Conservation (phyloP, 2,113 vertebrate genomes). For the Aleadryas rufinucha region DNA sequence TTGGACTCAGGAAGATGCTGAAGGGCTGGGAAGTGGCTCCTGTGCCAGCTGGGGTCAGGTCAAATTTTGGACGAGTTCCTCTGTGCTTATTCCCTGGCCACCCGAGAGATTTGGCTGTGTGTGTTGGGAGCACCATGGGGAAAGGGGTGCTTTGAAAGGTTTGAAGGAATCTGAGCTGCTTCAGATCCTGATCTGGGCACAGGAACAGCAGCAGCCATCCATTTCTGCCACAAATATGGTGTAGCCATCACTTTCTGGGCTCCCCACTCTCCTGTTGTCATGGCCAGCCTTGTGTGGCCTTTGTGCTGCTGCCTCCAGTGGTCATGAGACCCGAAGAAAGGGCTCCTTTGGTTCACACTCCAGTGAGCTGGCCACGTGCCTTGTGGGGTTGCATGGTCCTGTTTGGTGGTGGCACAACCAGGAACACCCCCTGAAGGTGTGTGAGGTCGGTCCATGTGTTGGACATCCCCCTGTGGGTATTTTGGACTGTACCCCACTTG, state of each 20-base stretch:
- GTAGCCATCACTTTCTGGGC: neutral
- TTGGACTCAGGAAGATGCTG: neutral
- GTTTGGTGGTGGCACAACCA: neutral
- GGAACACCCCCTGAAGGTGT: neutral
- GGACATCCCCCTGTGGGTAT: neutral
- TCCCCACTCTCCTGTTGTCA: neutral
- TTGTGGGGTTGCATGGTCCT: neutral
- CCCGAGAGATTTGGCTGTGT: rapidly evolving
- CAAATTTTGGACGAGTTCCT: neutral
- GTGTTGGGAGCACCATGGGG: rapidly evolving
- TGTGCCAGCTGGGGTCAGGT: neutral
- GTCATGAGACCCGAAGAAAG: rapidly evolving
- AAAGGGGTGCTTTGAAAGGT: too few relatives aligned
- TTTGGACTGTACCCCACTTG: neutral
- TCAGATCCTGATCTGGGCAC: neutral
- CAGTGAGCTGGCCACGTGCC: neutral
- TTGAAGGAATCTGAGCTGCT: neutral
- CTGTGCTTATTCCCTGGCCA: neutral
- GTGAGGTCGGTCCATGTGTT: rapidly evolving
- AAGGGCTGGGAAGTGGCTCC: neutral
- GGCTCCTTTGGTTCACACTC: neutral
- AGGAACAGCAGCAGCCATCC: neutral
- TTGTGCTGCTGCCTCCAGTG: neutral
- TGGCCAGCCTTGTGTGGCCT: neutral
- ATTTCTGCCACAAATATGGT: rapidly evolving